Base-by-base conservation (phyloP, 2,797 vertebrate genomes). In the Crocidura indochinensis region DNA sequence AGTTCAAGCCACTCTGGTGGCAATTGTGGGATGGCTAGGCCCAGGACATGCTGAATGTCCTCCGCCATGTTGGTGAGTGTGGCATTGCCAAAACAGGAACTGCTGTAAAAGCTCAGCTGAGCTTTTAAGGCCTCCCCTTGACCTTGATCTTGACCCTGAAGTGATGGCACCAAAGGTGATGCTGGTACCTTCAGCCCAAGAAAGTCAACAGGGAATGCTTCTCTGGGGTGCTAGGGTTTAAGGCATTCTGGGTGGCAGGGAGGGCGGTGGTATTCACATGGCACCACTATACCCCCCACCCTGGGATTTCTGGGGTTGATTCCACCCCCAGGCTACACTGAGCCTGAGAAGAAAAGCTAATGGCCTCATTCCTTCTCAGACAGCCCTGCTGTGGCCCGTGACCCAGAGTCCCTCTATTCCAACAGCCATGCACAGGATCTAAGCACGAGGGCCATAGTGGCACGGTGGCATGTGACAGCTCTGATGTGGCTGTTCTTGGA, bases 401-500 rank as follows among this genome's bases (percentile, higher is more conserved):
- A 65, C 4, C 6, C 29, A 14, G 56, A 81, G 67, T 22, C 75
- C 69, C 56, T 60, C 15, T 53, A 53, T 46, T 51, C 64, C 65
- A 14, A 12, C 1, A 6, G 31, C 31, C 64, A 12, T 0, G 0
- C 0, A 62, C 46, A 47, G 51, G 12, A 47, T 20, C 10, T 14
- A 14, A 49, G 56, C 8, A 7, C 1, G 2, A 62, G 27, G 38
- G 47, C 29, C 71, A 38, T 4, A 15, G 29, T 1, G 4, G 8
- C n/a, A 4, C 15, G 10, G 31, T 47, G 46, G 49, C 53, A 2
- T 0, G 2, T 5, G 77, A 46, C 56, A 1, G 15, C 26, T 38
- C 78, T 84, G 24, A 74, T 82, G 81, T 87, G 88, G 90, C 87
- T 77, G 60, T 76, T 71, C 68, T 1, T 17, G 56, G 81, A 49